phyloP scores from a whole-genome alignment of 1,140 invertebrate species.

The Calliopsis andreniformis region DNA sequence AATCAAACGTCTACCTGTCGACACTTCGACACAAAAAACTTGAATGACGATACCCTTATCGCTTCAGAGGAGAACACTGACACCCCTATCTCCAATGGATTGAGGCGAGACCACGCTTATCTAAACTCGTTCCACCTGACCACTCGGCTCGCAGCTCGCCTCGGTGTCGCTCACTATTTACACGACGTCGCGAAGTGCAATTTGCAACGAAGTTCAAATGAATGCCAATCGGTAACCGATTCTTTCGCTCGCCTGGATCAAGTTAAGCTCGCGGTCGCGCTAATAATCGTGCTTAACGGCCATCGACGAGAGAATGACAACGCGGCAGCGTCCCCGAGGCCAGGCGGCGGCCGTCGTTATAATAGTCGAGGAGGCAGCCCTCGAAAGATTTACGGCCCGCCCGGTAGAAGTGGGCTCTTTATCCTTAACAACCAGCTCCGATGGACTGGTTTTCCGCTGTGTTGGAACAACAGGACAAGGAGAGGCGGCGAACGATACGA shows the following conservation, averaged over 20 bases:
- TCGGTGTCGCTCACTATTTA: too few relatives aligned
- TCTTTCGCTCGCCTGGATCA: neutral
- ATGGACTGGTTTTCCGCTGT: conserved; percentile 36
- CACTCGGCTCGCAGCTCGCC: neutral
- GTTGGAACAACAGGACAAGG: conserved; percentile 27
- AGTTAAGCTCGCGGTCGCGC: conserved; percentile 52
- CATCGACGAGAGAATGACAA: conserved; percentile 68
- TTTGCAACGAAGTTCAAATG: conserved; percentile 21
- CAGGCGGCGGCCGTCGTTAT: conserved; percentile 42
- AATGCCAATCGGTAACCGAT: neutral
- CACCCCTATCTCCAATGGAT: conserved; percentile 6
- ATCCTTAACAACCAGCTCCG: conserved; percentile 59
- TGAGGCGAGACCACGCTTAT: conserved; percentile 28
- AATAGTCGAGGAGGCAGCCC: conserved; percentile 39
- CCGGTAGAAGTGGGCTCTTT: conserved; percentile 56
- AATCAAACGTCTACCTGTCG: too few relatives aligned
- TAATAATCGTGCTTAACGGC: conserved; percentile 76
- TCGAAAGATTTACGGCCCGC: conserved; percentile 54
- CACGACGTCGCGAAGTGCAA: conserved; percentile 6
- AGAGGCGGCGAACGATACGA: conserved; percentile 2
- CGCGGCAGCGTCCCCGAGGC: conserved; percentile 39
- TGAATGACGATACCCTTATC: conserved; percentile 22
- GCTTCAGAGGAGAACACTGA: neutral
- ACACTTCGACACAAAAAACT: too few relatives aligned
- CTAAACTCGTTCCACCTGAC: conserved; percentile 49